A percentile compares a stretch with the other conserved stretches of the same genome.
These are phyloP conservation scores for Enteromius argenteus DNA, from an alignment of 2,797 vertebrate genomes.

Conservation along the genomic window DNA sequence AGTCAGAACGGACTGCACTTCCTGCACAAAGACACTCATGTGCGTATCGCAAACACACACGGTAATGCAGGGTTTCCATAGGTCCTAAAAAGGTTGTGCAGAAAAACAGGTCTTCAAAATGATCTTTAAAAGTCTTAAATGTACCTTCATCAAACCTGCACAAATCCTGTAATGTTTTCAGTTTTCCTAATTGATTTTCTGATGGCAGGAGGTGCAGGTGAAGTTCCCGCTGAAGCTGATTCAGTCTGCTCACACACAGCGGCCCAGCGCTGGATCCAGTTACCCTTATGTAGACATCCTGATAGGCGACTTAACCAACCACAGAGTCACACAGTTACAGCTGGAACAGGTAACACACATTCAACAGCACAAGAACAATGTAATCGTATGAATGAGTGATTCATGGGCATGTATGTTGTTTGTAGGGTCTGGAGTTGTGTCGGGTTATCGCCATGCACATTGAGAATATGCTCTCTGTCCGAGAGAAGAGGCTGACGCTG, in stretches of 20 bases:
- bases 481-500: conserved; percentile 90
- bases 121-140: background rate
- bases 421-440: conserved; percentile 93
- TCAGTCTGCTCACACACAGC: conserved; percentile 90
- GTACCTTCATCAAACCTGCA: background rate
- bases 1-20: conserved; percentile 96
- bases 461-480: conserved; percentile 87
- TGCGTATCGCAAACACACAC: conserved; percentile 69
- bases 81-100: background rate
- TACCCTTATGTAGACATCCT: conserved; percentile 93
- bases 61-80: background rate
- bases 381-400: background rate
- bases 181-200: background rate
- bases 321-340: conserved; percentile 89
- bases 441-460: conserved; percentile 92
- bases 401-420: conserved; percentile 28
- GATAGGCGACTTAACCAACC: conserved; percentile 84
- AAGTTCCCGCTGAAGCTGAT: conserved; percentile 89
- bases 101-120: background rate
- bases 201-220: conserved; percentile 83
- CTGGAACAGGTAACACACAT: conserved; percentile 86
- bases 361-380: background rate
- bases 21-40: conserved; percentile 91
- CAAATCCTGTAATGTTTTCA: background rate
- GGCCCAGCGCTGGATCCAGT: conserved; percentile 84